Percentiles rank a stretch among this genome's conserved stretches.
phyloP scores from a whole-genome alignment of 1,140 invertebrate species.

The Megalopta genalis region DNA sequence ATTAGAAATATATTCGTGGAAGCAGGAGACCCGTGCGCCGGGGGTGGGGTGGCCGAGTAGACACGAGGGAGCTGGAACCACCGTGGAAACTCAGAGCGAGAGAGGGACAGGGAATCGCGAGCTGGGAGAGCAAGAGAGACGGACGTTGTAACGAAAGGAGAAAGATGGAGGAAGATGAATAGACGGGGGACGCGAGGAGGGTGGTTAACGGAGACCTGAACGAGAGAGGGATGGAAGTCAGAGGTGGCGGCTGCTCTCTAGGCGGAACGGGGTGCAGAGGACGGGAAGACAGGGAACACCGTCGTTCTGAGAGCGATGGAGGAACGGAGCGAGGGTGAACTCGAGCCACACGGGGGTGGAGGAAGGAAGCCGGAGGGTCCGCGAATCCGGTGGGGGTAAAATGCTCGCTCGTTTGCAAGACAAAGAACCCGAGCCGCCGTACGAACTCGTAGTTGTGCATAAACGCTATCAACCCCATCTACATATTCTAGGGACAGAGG shows the following conservation, averaged over 20 bases:
- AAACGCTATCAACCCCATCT: slow-evolving; percentile 75
- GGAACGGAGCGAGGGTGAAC: slow-evolving; percentile 48
- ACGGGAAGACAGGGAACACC: slow-evolving; percentile 41
- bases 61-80: slow-evolving; percentile 5
- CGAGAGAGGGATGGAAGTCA: slow-evolving; percentile 20
- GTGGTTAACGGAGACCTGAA: not conserved
- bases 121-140: not conserved
- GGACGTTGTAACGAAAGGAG: slow-evolving; percentile 4
- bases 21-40: slow-evolving; percentile 44
- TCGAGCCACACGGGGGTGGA: slow-evolving; percentile 10
- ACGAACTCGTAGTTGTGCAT: slow-evolving; percentile 74
- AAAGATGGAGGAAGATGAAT: slow-evolving; percentile 4
- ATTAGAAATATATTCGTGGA: slow-evolving; percentile 71
- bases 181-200: not conserved
- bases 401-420: slow-evolving; percentile 75
- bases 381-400: slow-evolving; percentile 51
- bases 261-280: slow-evolving; percentile 40
- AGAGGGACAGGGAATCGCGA: not conserved
- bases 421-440: slow-evolving; percentile 72
- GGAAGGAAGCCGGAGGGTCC: slow-evolving; percentile 7
- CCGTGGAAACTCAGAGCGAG: slow-evolving; percentile 10
- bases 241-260: slow-evolving; percentile 17
- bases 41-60: not conserved
- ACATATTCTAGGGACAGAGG: slow-evolving; percentile 65
- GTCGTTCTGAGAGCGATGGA: slow-evolving; percentile 35